phyloP scores from a whole-genome alignment of 2,113 vertebrate genomes.

The Coreoperca whiteheadi region DNA sequence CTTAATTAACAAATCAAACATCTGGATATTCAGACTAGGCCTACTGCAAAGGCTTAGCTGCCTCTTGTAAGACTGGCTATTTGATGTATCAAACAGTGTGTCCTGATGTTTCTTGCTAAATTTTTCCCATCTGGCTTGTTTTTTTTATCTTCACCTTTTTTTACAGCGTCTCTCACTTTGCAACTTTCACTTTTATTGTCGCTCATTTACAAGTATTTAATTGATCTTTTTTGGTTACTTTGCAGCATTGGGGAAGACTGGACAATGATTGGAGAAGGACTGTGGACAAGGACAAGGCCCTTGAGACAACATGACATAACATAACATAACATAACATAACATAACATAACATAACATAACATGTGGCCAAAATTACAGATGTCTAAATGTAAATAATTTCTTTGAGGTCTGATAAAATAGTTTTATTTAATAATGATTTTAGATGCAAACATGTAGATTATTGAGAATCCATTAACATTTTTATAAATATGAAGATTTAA shows the following conservation, averaged over 20 bases:
- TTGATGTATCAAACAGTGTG: conserved; percentile 72
- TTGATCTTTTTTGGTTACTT: neutral
- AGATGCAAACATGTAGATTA: neutral
- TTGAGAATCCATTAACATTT: neutral
- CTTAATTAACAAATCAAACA: conserved; percentile 86
- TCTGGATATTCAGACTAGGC: conserved; percentile 79
- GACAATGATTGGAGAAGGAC: neutral
- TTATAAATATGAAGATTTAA: neutral
- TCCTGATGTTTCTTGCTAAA: conserved; percentile 65
- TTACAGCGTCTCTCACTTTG: conserved; percentile 16
- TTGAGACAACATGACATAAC: neutral
- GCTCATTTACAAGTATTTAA: conserved; percentile 7
- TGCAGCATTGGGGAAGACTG: neutral
- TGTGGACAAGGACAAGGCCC: neutral
- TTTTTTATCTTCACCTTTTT: conserved; percentile 28
- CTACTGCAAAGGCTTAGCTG: conserved; percentile 56
- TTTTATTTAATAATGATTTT: neutral
- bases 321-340: neutral
- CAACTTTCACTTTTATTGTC: conserved; percentile 30
- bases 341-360: neutral
- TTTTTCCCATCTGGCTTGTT: conserved; percentile 71
- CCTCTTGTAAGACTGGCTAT: conserved; percentile 65
- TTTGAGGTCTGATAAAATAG: neutral
- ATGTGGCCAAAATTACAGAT: neutral
- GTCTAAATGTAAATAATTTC: neutral